These are phyloP conservation scores for Gila orcuttii DNA, from an alignment of 2,113 vertebrate genomes.

Conservation along the genomic window DNA sequence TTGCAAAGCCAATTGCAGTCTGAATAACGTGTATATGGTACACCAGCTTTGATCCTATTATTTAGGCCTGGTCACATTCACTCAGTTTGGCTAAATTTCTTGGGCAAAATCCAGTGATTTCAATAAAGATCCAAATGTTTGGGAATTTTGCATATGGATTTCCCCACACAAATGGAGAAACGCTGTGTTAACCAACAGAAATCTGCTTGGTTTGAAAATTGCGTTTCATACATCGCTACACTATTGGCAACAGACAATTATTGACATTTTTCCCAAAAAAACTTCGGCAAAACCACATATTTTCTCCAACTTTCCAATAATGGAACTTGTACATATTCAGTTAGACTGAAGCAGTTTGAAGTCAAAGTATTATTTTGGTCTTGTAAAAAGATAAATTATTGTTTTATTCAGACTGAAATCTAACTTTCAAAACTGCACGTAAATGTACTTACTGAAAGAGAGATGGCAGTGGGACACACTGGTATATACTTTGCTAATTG, in stretches of 20 bases:
- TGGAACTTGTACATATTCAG: too few species aligned
- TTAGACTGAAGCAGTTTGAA: too few species aligned
- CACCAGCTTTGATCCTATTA: too few species aligned
- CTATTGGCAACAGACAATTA: background rate
- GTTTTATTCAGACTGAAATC: background rate
- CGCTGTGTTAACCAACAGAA: background rate
- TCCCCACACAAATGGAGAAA: background rate
- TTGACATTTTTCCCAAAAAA: background rate
- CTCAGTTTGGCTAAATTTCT: too few species aligned
- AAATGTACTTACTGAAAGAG: background rate
- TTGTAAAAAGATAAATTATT: too few species aligned
- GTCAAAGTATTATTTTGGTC: too few species aligned
- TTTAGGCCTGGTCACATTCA: too few species aligned
- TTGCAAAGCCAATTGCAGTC: too few species aligned
- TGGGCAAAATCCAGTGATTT: background rate
- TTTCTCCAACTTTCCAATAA: background rate
- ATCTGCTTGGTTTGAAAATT: background rate
- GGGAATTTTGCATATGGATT: background rate
- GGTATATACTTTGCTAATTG: constrained; percentile 64
- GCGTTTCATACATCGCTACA: background rate
- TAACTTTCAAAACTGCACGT: background rate
- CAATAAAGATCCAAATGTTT: background rate
- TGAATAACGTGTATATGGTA: too few species aligned
- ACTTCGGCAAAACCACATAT: background rate
- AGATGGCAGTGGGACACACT: background rate